phyloP scores from a whole-genome alignment of 2,113 vertebrate genomes.

The Pachycephala philippinensis region DNA sequence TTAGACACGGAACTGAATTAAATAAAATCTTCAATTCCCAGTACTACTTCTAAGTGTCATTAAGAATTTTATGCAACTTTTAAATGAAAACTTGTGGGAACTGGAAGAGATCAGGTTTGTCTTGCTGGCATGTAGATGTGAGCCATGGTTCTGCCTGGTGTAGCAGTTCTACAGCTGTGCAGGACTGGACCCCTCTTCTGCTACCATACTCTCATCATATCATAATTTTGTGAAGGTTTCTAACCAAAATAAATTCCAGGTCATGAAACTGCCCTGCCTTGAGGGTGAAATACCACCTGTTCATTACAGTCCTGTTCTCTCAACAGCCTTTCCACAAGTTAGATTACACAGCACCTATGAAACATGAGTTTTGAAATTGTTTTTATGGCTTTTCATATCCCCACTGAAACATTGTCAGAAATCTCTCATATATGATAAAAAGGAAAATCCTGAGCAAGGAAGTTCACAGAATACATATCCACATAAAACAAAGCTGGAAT shows the following conservation, averaged over 20 bases:
- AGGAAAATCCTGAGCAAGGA: not conserved
- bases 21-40: not conserved
- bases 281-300: not conserved
- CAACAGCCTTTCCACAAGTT: not conserved
- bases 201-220: not conserved
- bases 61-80: not conserved
- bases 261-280: not conserved
- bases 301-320: not conserved
- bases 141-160: not conserved
- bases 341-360: not conserved
- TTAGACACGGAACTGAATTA: not conserved
- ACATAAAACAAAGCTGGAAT: slow-evolving; percentile 38
- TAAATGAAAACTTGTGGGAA: not conserved
- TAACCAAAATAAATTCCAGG: not conserved
- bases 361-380: not conserved
- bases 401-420: not conserved
- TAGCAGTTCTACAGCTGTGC: not conserved
- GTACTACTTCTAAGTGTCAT: not conserved
- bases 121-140: not conserved
- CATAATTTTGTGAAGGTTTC: not conserved
- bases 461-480: not conserved
- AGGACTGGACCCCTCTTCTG: not conserved
- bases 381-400: not conserved
- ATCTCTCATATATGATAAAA: not conserved
- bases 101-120: not conserved